Percentiles rank a stretch among this genome's conserved stretches.
Conservation (phyloP, 2,888 invertebrate species). For the Callimorpha dominula region DNA sequence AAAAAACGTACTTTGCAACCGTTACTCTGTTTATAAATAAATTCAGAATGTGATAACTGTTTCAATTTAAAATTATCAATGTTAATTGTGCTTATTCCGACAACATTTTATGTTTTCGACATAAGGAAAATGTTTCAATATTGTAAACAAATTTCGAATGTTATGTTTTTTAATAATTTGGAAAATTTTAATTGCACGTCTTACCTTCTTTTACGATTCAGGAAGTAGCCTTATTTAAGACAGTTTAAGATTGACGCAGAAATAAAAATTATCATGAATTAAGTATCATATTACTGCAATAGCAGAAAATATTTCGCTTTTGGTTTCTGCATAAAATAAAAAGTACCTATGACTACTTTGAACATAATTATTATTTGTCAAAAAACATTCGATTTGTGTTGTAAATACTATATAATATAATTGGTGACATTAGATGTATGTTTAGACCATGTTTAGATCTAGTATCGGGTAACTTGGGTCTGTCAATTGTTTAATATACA, state of each 20-base stretch:
- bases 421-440: no score
- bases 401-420: no score
- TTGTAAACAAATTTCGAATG: conserved; percentile 23
- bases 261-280: no score
- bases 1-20: conserved; percentile 7
- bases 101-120: conserved; percentile 29
- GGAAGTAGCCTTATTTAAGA: neutral
- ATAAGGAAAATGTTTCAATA: conserved; percentile 36
- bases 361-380: no score
- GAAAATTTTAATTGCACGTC: neutral
- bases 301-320: no score
- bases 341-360: no score
- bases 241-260: neutral
- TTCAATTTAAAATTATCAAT: conserved; percentile 31
- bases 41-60: conserved; percentile 28
- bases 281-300: no score
- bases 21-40: conserved; percentile 17
- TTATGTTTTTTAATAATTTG: conserved; percentile 10
- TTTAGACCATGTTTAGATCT: no score
- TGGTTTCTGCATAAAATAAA: no score
- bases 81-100: conserved; percentile 24
- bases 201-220: neutral
- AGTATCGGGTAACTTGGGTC: no score
- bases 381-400: no score
- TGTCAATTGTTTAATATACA: no score